A percentile compares a stretch with the other conserved stretches of the same genome.
phyloP scores from a whole-genome alignment of 2,797 vertebrate species.

The Malurus leucopterus region DNA sequence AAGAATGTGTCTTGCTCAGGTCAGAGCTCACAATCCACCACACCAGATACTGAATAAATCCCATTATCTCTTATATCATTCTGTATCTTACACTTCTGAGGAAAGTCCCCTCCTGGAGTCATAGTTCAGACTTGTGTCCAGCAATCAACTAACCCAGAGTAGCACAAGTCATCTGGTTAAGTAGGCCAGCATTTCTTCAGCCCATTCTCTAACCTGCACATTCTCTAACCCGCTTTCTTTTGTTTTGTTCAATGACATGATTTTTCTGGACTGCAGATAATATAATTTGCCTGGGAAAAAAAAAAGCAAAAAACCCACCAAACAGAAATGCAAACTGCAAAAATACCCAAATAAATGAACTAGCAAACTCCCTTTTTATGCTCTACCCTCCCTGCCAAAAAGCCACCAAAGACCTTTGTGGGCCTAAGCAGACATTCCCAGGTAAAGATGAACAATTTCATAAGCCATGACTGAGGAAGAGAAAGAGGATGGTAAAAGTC shows the following conservation, averaged over 20 bases:
- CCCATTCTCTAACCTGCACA: background rate
- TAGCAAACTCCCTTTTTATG: background rate
- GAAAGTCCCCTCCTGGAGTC: background rate
- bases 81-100: background rate
- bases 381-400: background rate
- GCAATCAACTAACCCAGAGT: background rate
- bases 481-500: background rate
- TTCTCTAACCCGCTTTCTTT: background rate
- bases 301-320: background rate
- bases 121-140: background rate
- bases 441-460: background rate
- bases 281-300: background rate
- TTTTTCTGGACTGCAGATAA: background rate
- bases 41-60: background rate
- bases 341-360: background rate
- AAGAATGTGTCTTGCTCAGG: fast-evolving
- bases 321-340: background rate
- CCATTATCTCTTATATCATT: background rate
- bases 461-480: background rate
- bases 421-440: background rate
- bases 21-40: background rate
- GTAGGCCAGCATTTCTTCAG: background rate
- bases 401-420: fast-evolving
- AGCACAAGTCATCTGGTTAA: background rate
- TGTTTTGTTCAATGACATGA: background rate